Percentiles rank a stretch among this genome's conserved stretches.
Conservation (phyloP, 2,113 vertebrate species). For the Cariama cristata region DNA sequence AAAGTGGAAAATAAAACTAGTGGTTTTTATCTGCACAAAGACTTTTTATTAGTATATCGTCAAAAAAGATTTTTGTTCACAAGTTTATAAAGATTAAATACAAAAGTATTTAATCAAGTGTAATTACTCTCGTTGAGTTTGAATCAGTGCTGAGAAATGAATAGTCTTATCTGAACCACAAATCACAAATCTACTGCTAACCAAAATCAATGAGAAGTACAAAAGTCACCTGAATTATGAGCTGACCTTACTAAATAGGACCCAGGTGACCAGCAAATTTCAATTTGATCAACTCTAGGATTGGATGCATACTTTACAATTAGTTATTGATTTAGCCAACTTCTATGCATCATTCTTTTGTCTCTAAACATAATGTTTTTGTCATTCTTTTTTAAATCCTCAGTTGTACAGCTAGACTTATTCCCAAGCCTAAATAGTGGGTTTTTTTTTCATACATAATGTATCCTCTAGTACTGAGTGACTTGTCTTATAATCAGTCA, state of each 20-base stretch:
- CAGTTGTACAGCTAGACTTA: background rate
- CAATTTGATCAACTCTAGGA: background rate
- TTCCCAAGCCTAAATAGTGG: background rate
- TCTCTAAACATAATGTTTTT: slow-evolving; percentile 10
- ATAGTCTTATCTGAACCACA: background rate
- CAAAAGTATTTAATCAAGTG: background rate
- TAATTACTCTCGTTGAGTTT: background rate
- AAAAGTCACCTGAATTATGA: slow-evolving; percentile 29
- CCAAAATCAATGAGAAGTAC: slow-evolving; percentile 46
- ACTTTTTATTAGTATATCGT: background rate
- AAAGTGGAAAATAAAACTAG: background rate
- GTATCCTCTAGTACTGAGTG: background rate
- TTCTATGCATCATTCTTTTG: slow-evolving; percentile 38
- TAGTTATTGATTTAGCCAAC: slow-evolving; percentile 46
- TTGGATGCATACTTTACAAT: slow-evolving; percentile 29
- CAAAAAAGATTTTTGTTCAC: background rate
- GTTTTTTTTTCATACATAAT: background rate
- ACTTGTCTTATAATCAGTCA: background rate
- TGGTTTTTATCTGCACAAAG: background rate
- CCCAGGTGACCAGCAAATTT: slow-evolving; percentile 14
- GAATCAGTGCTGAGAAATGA: background rate
- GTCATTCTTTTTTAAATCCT: background rate
- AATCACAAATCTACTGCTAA: slow-evolving; percentile 47
- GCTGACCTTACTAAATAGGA: slow-evolving; percentile 30
- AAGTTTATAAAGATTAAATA: background rate